Conservation (phyloP, 1,140 invertebrate genomes). For the Conopomorpha cramerella region DNA sequence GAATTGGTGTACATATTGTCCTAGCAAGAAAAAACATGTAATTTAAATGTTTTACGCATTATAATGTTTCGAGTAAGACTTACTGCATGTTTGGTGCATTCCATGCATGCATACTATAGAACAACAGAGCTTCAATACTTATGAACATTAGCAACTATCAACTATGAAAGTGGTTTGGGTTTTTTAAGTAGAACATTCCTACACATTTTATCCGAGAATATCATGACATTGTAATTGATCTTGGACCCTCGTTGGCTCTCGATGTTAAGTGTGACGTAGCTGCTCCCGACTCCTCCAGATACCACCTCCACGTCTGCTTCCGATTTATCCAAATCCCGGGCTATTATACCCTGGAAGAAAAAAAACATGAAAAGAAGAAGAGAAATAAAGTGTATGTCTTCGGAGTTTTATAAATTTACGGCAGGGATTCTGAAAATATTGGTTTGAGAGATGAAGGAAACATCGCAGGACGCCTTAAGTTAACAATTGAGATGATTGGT, state of each 20-base stretch:
- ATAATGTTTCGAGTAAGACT: not conserved
- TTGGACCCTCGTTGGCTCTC: slow-evolving; percentile 24
- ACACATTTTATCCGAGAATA: slow-evolving; percentile 25
- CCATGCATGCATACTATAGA: not conserved
- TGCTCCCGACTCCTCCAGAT: slow-evolving; percentile 27
- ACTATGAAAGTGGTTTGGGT: too few relatives aligned
- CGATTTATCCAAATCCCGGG: slow-evolving; percentile 30
- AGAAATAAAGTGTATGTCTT: too few relatives aligned
- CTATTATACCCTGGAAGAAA: slow-evolving; percentile 38
- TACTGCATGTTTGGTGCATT: not conserved
- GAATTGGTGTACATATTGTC: too few relatives aligned
- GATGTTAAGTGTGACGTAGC: slow-evolving; percentile 29
- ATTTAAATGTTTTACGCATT: not conserved
- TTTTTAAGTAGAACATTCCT: not conserved
- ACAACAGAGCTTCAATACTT: too few relatives aligned
- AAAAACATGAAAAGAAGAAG: too few relatives aligned
- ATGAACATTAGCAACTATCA: too few relatives aligned
- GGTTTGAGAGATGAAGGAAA: too few relatives aligned
- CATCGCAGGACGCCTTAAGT: too few relatives aligned
- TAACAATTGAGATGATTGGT: too few relatives aligned
- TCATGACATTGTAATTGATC: slow-evolving; percentile 38
- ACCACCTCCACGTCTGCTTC: slow-evolving; percentile 26
- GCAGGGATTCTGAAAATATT: too few relatives aligned
- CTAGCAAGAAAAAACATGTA: too few relatives aligned
- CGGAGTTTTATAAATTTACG: too few relatives aligned